Evolutionary conservation across 2,113 vertebrate genomes (phyloP), one percentile per base, ranked within the genome.

Genomic region (Rhinoptilus africanus): DNA sequence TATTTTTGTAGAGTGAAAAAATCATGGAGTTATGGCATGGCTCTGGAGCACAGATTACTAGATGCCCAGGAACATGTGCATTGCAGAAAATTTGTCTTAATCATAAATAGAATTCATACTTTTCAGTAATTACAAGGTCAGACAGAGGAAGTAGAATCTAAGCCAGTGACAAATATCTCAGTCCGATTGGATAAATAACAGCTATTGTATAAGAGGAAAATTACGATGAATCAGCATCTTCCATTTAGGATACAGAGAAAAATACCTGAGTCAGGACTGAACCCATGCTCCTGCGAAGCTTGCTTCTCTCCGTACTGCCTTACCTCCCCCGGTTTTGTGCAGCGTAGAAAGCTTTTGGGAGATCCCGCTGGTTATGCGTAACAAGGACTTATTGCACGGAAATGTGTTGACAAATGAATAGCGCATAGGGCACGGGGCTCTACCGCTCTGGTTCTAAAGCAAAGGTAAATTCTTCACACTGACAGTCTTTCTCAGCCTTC

Each of bases 1-100:
- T 64, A 85, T 88, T 95, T 96, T 69, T 90, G 57, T 39, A 8
- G 35, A 74, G 50, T 39, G 64, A 89, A 75, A 88, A 95, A 82
- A 88, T 79, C 23, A 9, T 12, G 32, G 74, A 74, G 66, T 76
- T 91, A 11, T 7, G 50, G 45, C 48, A 50, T 57, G 54, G 45
- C 12, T 73, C 62, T 85, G 77, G 28, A 89, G 69, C 73, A 50
- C n/a, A 72, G 56, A 62, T 72, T 67, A 20, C 27, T 54, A 67
- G 93, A 82, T 74, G 73, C 17, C 53, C 57, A 92, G 69, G 63
- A 92, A 35, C 21, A 5, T 0, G 30, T 82, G 37, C n/a, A 3
- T 47, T 8, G 8, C 60, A 41, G 21, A 20, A 39, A 81, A 59
- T 72, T 66, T 85, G 47, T 79, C 79, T 75, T 83, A 45, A 78